phyloP scores from a whole-genome alignment of 2,888 invertebrate genomes.

The Rutpela maculata region DNA sequence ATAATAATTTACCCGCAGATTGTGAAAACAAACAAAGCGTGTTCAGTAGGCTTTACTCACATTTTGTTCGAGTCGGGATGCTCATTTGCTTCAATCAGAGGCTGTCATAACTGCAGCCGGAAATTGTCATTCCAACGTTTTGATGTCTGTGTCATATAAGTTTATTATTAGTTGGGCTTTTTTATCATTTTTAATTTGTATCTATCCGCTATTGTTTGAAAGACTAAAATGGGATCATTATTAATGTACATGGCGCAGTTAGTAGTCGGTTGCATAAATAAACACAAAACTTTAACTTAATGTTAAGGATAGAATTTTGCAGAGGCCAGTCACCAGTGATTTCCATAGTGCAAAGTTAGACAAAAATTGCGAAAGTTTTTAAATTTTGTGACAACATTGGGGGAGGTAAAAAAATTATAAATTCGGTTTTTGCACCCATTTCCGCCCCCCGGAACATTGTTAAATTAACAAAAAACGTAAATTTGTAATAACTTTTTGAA shows the following conservation, averaged over 20 bases:
- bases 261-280: not conserved
- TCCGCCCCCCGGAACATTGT: no score
- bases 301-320: no score
- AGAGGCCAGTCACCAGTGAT: no score
- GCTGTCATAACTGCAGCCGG: constrained; percentile 69
- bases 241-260: not conserved
- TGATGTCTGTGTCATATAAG: constrained; percentile 63
- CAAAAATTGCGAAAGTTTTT: no score
- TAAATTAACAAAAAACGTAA: no score
- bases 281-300: not conserved
- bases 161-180: constrained; percentile 60
- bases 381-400: no score
- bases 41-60: constrained; percentile 54
- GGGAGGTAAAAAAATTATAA: no score
- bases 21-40: constrained; percentile 68
- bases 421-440: no score
- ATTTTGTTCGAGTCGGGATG: constrained; percentile 64
- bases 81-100: constrained; percentile 69
- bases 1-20: constrained; percentile 70
- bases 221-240: not conserved
- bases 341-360: no score
- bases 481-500: no score
- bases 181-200: constrained; percentile 43
- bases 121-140: constrained; percentile 68
- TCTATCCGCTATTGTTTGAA: constrained; percentile 28